A percentile compares a stretch with the other conserved stretches of the same genome.
These are phyloP conservation scores for Drosophila aff. DNA, from an alignment of 1,140 invertebrate genomes.

Conservation along the genomic window DNA sequence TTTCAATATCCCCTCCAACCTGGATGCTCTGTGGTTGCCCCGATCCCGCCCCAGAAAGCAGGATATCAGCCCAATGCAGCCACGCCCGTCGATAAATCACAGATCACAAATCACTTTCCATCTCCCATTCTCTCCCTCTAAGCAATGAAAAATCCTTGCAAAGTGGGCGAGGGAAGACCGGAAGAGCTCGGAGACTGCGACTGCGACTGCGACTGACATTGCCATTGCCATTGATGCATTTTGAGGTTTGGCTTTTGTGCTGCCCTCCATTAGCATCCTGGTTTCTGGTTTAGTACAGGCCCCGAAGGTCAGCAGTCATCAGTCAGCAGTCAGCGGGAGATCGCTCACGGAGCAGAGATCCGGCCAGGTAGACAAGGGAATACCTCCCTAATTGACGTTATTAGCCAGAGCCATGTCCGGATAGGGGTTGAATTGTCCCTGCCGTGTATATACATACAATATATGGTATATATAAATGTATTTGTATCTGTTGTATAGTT, in stretches of 20 bases:
- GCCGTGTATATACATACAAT: not conserved
- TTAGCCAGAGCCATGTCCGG: conserved; percentile 43
- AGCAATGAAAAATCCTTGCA: not conserved
- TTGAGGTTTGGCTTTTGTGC: conserved; percentile 76
- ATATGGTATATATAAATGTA: not conserved
- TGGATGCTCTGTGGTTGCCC: conserved; percentile 11
- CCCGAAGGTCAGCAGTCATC: conserved; percentile 69
- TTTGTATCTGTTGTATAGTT: not conserved
- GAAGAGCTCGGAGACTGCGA: conserved; percentile 21
- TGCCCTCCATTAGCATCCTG: conserved; percentile 63
- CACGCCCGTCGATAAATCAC: conserved; percentile 58
- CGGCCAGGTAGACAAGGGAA: conserved; percentile 55
- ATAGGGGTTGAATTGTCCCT: conserved; percentile 26
- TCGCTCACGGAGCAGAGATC: conserved; percentile 1
- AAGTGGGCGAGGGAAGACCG: conserved; percentile 34
- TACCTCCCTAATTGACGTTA: conserved; percentile 71
- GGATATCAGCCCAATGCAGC: conserved; percentile 3
- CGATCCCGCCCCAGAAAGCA: conserved; percentile 37
- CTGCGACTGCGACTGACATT: not conserved
- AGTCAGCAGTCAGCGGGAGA: conserved; percentile 26
- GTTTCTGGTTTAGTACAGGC: conserved; percentile 21
- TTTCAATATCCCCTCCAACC: not conserved
- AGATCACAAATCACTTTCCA: not conserved
- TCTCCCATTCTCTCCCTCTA: too few relatives aligned
- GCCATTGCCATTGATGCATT: conserved; percentile 38